Evolutionary conservation across 2,113 vertebrate species (phyloP), one percentile per base, ranked within the genome.

Genomic region (Pelecanus crispus): DNA sequence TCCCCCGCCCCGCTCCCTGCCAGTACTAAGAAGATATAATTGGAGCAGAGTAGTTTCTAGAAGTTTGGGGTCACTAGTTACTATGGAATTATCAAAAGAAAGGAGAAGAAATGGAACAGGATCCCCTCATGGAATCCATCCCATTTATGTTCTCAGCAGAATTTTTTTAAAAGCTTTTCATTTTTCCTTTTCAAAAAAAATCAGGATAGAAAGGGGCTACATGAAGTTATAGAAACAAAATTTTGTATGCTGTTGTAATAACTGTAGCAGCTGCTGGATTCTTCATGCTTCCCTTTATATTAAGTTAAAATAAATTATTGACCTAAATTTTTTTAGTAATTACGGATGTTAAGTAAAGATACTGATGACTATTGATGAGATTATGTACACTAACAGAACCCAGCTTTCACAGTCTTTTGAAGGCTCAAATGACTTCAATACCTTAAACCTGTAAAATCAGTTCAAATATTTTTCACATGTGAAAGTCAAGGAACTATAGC

Each of bases 401-500:
- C 36, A 93, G 18, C 15, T 81, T 77, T 17, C 25, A 52, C 29
- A 29, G 24, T 24, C 13, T 56, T 88, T 67, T 42, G 40, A 77
- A 56, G 63, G 14, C 26, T 6, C 21, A 66, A 75, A 66, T 56
- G 24, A 34, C 45, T 74, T 44, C 22, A 58, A 52, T 81, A 75
- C 66, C 32, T 84, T 80, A 45, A 53, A 12, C 31, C 11, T 28
- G 22, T n/a, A 55, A 90, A 71, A 81, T 32, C 26, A 70, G 42
- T 47, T 74, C 13, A 78, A 83, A 49, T 68, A 40, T 49, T 50
- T 97, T 95, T 94, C 93, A 96, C 91, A 61, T 49, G 63, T 22
- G 63, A 86, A 95, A 93, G 40, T 87, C 79, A 95, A 97, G 53
- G 50, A 90, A 94, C 56, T 63, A 87, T 34, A 90, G 59, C n/a